Base-by-base conservation (phyloP, 2,888 invertebrate genomes). In the Cerastis leucographa region DNA sequence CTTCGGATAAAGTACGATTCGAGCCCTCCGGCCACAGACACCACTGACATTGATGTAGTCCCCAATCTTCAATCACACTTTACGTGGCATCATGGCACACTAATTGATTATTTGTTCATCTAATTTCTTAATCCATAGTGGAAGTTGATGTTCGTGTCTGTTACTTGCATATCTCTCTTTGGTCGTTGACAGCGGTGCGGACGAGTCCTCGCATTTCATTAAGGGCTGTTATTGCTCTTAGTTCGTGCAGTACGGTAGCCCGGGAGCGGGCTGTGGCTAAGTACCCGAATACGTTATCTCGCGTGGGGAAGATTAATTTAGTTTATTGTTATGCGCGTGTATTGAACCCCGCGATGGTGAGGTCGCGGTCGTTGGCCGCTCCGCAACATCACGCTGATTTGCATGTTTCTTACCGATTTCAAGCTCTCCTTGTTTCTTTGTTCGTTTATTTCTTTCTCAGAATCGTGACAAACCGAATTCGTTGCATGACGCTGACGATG, bases 391-490 rank as follows among this genome's bases (percentile, higher is more conserved):
- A 93, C 89, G 89, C 88, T 91, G 92, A 93, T 93, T 95, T 94
- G 94, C 94, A 94, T 94, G 92, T 93, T 90, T 89, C 90, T 88
- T 85, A 88, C 86, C 85, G 90, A 93, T 92, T 92, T 91, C 89
- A 90, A 91, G 91, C 90, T 90, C 90, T 88, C 88, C 90, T 92
- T 90, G 91, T 90, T 90, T 90, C 91, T 91, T 93, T 92, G 91
- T 91, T 85, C 87, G 82, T 81, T 88, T 85, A 85, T 89, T 89
- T 91, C 89, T 89, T 92, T 92, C 89, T 91, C 80, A 76, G 91
- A 91, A 90, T 90, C 93, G 91, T 93, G 92, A 92, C 91, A 87
- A 90, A 90, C 87, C 86, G 78, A 90, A 91, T 90, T 92, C 86
- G 89, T 89, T 86, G 86, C 91, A 89, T 87, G 87, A 88, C 82